phyloP scores from a whole-genome alignment of 92 coral and sea anemone species.

The Actinernus sp. region DNA sequence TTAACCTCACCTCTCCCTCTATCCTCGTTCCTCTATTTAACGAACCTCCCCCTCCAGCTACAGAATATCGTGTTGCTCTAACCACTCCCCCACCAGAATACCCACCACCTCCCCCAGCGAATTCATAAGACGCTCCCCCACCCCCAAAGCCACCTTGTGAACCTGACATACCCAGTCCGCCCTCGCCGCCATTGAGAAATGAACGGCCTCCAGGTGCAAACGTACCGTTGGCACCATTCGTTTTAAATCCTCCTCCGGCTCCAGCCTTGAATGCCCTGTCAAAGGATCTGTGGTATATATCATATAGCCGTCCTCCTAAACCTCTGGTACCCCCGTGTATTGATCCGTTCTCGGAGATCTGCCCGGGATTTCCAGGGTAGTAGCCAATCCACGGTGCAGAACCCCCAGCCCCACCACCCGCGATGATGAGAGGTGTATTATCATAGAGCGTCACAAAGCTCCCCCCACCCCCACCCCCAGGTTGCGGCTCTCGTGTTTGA shows the following conservation, averaged over 20 bases:
- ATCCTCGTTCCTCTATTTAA: constrained; percentile 59
- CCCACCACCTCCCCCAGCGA: constrained; percentile 97
- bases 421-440: constrained; percentile 71
- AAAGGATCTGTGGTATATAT: constrained; percentile 8
- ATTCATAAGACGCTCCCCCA: constrained; percentile 70
- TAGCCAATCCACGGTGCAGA: constrained; percentile 30
- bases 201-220: constrained; percentile 33
- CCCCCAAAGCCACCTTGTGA: constrained; percentile 92
- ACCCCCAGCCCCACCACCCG: constrained; percentile 99
- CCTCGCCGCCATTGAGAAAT: constrained; percentile 76
- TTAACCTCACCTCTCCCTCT: constrained; percentile 13
- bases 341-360: constrained; percentile 64
- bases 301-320: constrained; percentile 59
- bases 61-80: constrained; percentile 19
- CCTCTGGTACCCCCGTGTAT: constrained; percentile 67
- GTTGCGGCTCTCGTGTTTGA: constrained; percentile 16
- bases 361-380: constrained; percentile 78
- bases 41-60: constrained; percentile 96
- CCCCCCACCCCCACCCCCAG: constrained; percentile 99
- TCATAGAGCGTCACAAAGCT: constrained; percentile 72
- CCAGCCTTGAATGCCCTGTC: constrained; percentile 62
- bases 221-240: constrained; percentile 30
- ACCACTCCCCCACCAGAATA: constrained; percentile 94
- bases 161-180: constrained; percentile 38
- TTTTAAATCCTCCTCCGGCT: constrained; percentile 57